Evolutionary conservation across 2,888 invertebrate species (phyloP), one percentile per base, ranked within the genome.

Genomic region (Parapristionchus giblindavisi): DNA sequence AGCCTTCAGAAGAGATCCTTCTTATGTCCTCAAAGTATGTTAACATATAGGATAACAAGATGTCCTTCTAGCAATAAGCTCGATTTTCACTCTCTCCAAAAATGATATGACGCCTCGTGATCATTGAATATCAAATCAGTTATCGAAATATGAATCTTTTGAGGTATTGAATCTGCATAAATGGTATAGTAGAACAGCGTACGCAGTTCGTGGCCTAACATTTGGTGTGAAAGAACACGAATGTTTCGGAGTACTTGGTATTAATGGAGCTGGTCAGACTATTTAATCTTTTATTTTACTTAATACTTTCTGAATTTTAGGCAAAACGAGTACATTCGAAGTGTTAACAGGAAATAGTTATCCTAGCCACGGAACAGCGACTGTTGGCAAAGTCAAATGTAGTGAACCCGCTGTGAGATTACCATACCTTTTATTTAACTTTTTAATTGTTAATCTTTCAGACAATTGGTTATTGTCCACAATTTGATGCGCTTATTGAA

Each of bases 241-340:
- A 38, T 86, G 86, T 66, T 87, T 87, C 70, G 87, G 87, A 34
- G 77, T 87, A 48, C 78, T 87, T 48, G 87, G 85, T 79, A 78
- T 81, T 34, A 83, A 83, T 52, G 81, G 81, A 54, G 86, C 87
- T 21, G 87, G 70, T 71, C 38, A 43, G 43, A 17, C 43, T 43
- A 43, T 43, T 17, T 8, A 43, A 17, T 43, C 17, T 43, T 38
- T 61, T 24, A 27, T 4, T 3, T 61, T 34, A 43, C 43, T 43
- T 8, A 14, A 43, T 8, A 17, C n/a, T 17, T 6, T n/a, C 5
- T 54, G 54, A 6, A n/a, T 54, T 54, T 56, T 27, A 56, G 56
- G 86, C 63, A 87, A 87, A 68, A 86, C 86, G 32, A 81, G 85
- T 3, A 86, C 87, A 8, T 87, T 87, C 77, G 83, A 85, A 68